Evolutionary conservation across 2,113 vertebrate species (phyloP).

Genomic region (Mus spicilegus): DNA sequence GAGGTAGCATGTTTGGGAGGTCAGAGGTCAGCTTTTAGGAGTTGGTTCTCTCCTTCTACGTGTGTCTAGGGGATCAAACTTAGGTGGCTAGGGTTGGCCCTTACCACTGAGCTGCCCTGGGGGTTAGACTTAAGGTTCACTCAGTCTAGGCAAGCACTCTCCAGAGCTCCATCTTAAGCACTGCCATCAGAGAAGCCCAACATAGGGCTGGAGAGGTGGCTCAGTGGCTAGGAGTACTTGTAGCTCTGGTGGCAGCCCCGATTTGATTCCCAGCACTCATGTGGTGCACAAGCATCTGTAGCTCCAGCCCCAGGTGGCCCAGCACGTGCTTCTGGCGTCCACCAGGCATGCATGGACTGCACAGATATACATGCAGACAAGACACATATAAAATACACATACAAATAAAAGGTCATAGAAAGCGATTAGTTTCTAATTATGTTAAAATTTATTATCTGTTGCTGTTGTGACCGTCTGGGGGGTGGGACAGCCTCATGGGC

Average conservation of each 20-base stretch:
- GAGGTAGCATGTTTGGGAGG: background rate
- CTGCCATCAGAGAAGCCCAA: background rate
- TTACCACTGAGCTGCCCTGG: background rate
- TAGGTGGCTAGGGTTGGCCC: background rate
- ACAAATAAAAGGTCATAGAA: background rate
- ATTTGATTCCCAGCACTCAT: background rate
- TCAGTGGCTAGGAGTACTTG: background rate
- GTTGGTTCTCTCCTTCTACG: background rate
- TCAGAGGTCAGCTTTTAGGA: background rate
- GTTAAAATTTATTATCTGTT: background rate
- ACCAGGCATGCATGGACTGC: background rate
- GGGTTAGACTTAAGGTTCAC: background rate
- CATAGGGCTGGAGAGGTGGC: background rate
- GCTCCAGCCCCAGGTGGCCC: background rate
- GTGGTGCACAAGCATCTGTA: background rate
- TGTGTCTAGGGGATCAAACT: background rate
- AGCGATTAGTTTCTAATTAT: background rate
- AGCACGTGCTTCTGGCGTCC: background rate
- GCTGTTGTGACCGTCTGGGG: background rate
- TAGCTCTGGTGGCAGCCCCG: background rate
- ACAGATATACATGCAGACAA: background rate
- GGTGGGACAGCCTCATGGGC: background rate
- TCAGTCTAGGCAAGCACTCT: no score
- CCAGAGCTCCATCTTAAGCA: background rate
- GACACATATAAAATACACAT: background rate